Evolutionary conservation across 2,797 vertebrate species (phyloP).

Genomic region (Spinus pinus): DNA sequence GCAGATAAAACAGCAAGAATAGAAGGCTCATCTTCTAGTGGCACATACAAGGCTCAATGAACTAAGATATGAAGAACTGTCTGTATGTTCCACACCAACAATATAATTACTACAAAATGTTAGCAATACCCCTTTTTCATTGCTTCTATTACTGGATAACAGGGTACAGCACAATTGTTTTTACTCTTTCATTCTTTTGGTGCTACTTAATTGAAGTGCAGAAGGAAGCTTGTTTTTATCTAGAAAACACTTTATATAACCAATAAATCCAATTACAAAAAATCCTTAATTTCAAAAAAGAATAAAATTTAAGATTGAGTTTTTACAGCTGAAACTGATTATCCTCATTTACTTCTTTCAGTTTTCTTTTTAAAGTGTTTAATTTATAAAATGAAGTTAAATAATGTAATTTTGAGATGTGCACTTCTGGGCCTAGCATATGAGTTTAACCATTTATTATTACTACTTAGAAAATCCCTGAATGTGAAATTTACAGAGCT

Average conservation of each 20-base stretch:
- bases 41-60: not conserved
- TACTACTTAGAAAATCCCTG: not conserved
- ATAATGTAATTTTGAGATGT: not conserved
- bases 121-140: not conserved
- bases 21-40: not conserved
- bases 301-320: not conserved
- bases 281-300: not conserved
- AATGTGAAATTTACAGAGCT: not conserved
- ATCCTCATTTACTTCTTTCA: not conserved
- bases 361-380: not conserved
- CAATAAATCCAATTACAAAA: not conserved
- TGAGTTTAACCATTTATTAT: not conserved
- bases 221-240: not conserved
- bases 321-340: not conserved
- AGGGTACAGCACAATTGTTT: not conserved
- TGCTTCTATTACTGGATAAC: not conserved
- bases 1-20: not conserved
- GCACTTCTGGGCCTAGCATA: not conserved
- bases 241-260: not conserved
- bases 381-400: not conserved
- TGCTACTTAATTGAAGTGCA: not conserved
- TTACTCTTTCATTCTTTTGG: not conserved
- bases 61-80: not conserved
- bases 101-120: not conserved
- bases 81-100: not conserved